A percentile compares a stretch with the other conserved stretches of the same genome.
Conservation (phyloP, 2,888 invertebrate species). For the Tinea trinotella region DNA sequence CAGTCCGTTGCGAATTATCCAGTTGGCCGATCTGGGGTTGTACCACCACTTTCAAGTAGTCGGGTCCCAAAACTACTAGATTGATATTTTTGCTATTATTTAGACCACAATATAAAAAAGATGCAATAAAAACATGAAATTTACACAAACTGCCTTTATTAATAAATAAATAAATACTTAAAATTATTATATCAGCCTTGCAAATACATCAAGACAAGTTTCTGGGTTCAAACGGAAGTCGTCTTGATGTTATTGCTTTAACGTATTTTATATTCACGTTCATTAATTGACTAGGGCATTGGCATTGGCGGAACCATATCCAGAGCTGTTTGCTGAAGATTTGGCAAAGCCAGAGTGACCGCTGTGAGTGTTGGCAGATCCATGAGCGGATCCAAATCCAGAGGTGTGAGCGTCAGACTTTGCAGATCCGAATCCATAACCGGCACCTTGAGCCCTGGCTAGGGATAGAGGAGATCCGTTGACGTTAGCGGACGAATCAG, state of each 20-base stretch:
- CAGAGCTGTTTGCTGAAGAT: slow-evolving; percentile 26
- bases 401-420: slow-evolving; percentile 12
- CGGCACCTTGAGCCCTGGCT: slow-evolving; percentile 35
- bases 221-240: slow-evolving; percentile 37
- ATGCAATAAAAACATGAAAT: background rate
- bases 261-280: slow-evolving; percentile 21
- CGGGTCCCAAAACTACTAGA: no score
- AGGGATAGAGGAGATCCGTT: slow-evolving; percentile 21
- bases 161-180: slow-evolving; percentile 19
- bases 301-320: slow-evolving; percentile 27
- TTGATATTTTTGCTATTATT: no score
- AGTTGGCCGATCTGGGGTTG: no score
- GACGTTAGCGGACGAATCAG: slow-evolving; percentile 20
- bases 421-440: slow-evolving; percentile 44
- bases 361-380: slow-evolving; percentile 16
- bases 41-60: no score
- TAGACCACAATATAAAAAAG: no score
- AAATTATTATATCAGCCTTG: slow-evolving; percentile 23
- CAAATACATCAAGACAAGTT: slow-evolving; percentile 66
- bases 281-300: slow-evolving; percentile 25
- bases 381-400: slow-evolving; percentile 15
- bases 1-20: no score
- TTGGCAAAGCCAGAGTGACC: slow-evolving; percentile 30
- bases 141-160: background rate
- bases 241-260: slow-evolving; percentile 55